A percentile compares a stretch with the other conserved stretches of the same genome.
Conservation (phyloP, 2,797 vertebrate species). For the Fringilla coelebs region DNA sequence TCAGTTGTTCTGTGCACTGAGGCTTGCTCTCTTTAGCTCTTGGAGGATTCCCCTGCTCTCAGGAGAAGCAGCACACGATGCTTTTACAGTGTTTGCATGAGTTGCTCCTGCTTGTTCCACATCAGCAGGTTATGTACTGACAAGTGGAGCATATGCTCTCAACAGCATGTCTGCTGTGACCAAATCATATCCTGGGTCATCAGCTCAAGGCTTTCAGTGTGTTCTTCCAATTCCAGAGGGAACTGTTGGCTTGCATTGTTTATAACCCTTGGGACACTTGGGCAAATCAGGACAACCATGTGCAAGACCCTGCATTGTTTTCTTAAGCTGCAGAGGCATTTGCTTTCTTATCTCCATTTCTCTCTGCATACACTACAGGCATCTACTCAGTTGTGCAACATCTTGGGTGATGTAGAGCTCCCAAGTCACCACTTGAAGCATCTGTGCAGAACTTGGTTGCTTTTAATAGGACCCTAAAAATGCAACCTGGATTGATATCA, state of each 20-base stretch:
- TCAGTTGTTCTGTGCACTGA: background rate
- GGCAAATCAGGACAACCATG: background rate
- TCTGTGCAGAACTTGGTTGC: background rate
- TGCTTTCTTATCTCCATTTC: background rate
- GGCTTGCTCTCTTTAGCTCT: background rate
- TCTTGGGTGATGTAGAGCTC: background rate
- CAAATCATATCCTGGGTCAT: slow-evolving; percentile 18
- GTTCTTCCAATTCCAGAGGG: background rate
- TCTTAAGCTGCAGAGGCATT: background rate
- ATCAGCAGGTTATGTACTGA: background rate
- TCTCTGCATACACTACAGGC: background rate
- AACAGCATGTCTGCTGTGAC: slow-evolving; percentile 15
- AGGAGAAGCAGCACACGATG: background rate
- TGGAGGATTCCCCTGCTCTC: background rate
- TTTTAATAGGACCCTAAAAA: background rate
- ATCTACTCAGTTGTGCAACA: background rate
- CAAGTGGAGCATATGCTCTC: slow-evolving; percentile 35
- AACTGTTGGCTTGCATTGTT: background rate
- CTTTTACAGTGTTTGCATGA: slow-evolving; percentile 2
- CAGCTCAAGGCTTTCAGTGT: background rate
- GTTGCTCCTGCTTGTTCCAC: slow-evolving; percentile 24
- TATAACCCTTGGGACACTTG: background rate
- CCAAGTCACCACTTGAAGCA: background rate
- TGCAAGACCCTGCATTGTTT: background rate
- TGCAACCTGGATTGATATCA: background rate